These are phyloP conservation scores for Crossaster papposus DNA, from an alignment of 53 echinoderm and acorn worm genomes.

Conservation along the genomic window DNA sequence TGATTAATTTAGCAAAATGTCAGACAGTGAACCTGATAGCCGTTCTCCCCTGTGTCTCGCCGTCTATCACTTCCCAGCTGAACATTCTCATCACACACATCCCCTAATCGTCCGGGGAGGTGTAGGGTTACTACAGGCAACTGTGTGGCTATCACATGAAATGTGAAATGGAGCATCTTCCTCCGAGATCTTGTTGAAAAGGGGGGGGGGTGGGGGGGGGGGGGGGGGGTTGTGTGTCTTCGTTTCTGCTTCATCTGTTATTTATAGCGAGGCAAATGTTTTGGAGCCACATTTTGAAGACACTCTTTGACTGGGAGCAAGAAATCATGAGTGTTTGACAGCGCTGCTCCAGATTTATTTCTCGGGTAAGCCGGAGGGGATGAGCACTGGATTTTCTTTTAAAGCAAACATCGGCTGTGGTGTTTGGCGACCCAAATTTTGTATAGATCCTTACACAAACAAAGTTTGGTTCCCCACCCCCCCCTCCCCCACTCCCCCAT, in stretches of 20 bases:
- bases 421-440: not conserved
- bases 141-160: not conserved
- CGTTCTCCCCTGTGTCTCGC: not conserved
- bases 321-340: slow-evolving; percentile 15
- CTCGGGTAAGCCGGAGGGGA: not conserved
- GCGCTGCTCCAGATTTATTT: not conserved
- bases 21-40: not conserved
- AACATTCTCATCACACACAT: not conserved
- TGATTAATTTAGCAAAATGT: not conserved
- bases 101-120: not conserved
- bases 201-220: too few species aligned
- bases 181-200: not conserved
- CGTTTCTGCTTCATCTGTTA: slow-evolving; percentile 5
- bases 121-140: not conserved
- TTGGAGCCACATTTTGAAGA: not conserved
- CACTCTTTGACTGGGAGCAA: not conserved
- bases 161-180: slow-evolving; percentile 1
- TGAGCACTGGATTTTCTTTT: not conserved
- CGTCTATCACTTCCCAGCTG: not conserved
- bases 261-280: not conserved
- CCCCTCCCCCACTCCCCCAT: not conserved
- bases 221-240: not conserved
- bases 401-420: not conserved
- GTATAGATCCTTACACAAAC: too few species aligned
- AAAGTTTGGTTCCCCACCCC: not conserved